These are phyloP conservation scores for Chlorocebus sabaeus DNA, from an alignment of 2,113 vertebrate genomes.

Conservation along the genomic window DNA sequence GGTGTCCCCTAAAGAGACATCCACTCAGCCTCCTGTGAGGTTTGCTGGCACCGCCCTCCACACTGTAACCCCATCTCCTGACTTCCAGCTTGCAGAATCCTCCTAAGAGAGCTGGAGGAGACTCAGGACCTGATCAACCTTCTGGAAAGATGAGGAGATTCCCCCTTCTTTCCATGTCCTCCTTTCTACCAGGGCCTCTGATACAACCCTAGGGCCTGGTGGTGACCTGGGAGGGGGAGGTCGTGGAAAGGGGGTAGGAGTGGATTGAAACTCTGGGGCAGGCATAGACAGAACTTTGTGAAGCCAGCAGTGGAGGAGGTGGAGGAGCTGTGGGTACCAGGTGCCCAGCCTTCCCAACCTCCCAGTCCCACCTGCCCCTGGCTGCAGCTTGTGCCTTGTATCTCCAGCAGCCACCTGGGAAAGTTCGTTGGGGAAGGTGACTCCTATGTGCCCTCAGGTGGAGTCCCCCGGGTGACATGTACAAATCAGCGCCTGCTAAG, in stretches of 20 bases:
- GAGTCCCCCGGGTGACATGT: background rate
- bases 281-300: background rate
- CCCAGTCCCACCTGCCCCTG: accelerated
- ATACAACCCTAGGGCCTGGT: background rate
- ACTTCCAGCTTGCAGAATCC: conserved; percentile 29
- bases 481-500: background rate
- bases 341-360: accelerated
- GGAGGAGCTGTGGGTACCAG: background rate
- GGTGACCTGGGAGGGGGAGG: accelerated
- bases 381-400: background rate
- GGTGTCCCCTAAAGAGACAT: background rate
- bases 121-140: background rate
- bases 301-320: too few species aligned
- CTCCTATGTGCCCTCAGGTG: background rate
- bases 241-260: accelerated
- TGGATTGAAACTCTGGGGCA: accelerated
- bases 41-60: background rate
- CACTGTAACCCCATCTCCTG: background rate
- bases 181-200: background rate
- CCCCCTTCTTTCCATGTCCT: background rate
- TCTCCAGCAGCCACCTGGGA: background rate
- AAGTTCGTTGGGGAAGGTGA: background rate
- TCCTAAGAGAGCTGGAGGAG: background rate
- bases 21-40: background rate
- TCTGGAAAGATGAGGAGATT: background rate